Evolutionary conservation across 2,888 invertebrate genomes (phyloP).

Genomic region (Xestia sexstrigata): DNA sequence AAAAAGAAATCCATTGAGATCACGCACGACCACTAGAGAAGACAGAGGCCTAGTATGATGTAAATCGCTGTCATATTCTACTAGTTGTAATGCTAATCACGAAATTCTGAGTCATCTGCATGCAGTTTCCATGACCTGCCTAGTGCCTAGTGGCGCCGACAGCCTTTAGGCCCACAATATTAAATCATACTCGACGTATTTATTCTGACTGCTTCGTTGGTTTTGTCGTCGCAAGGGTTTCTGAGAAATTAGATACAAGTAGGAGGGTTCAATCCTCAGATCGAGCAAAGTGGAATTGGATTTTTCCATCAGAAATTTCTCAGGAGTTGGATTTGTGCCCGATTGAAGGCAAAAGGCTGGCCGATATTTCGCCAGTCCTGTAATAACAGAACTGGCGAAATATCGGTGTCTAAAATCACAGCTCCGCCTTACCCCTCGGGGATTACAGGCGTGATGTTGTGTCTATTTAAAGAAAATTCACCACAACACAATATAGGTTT

Average conservation of each 20-base stretch:
- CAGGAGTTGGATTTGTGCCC: not conserved
- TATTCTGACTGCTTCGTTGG: not conserved
- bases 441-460: not conserved
- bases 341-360: not conserved
- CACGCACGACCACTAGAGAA: not conserved
- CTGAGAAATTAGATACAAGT: too few species aligned
- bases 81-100: conserved; percentile 27
- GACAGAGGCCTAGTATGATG: conserved; percentile 9
- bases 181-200: conserved; percentile 15
- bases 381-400: not conserved
- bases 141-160: not conserved
- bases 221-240: not conserved
- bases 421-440: not conserved
- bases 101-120: conserved; percentile 11
- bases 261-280: too few species aligned
- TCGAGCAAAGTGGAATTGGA: not conserved
- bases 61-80: conserved; percentile 8
- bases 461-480: conserved; percentile 1
- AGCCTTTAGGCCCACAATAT: not conserved
- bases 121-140: conserved; percentile 28
- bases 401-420: not conserved
- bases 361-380: too few species aligned
- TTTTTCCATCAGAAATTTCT: not conserved
- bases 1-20: not conserved
- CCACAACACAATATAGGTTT: conserved; percentile 3